These are phyloP conservation scores for Eumerus sabulonum DNA, from an alignment of 2,888 invertebrate genomes.

Conservation along the genomic window DNA sequence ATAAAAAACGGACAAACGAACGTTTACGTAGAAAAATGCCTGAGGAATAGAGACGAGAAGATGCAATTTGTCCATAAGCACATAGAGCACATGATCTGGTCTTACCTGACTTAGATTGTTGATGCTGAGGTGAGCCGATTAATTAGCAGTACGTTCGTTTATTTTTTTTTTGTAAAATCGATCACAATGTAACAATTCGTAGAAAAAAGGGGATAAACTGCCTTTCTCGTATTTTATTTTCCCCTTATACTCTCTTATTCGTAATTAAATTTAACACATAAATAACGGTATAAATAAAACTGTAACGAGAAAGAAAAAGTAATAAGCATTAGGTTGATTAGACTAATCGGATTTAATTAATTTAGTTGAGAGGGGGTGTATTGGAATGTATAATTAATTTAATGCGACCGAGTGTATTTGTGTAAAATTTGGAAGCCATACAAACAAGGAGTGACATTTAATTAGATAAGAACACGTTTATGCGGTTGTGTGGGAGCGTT, in stretches of 20 bases:
- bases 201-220: conserved; percentile 18
- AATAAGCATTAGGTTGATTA: conserved; percentile 33
- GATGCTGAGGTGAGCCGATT: conserved; percentile 42
- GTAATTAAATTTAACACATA: conserved; percentile 53
- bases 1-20: conserved; percentile 58
- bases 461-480: conserved; percentile 51
- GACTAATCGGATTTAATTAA: conserved; percentile 53
- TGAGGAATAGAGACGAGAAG: conserved; percentile 30
- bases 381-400: conserved; percentile 42
- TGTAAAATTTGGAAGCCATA: conserved; percentile 41
- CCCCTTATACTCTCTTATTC: conserved; percentile 50
- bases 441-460: conserved; percentile 34
- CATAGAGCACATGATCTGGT: not conserved
- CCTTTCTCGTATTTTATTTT: conserved; percentile 2
- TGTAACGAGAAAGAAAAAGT: conserved; percentile 46
- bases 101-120: conserved; percentile 50
- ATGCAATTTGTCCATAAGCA: not conserved
- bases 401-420: not conserved
- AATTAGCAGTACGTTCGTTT: conserved; percentile 39
- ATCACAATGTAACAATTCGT: conserved; percentile 64
- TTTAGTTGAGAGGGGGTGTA: conserved; percentile 18
- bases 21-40: conserved; percentile 37
- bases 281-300: conserved; percentile 61
- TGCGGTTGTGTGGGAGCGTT: no score
- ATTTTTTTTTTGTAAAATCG: conserved; percentile 66